phyloP scores from a whole-genome alignment of 2,113 vertebrate species.

The Alectura lathami region DNA sequence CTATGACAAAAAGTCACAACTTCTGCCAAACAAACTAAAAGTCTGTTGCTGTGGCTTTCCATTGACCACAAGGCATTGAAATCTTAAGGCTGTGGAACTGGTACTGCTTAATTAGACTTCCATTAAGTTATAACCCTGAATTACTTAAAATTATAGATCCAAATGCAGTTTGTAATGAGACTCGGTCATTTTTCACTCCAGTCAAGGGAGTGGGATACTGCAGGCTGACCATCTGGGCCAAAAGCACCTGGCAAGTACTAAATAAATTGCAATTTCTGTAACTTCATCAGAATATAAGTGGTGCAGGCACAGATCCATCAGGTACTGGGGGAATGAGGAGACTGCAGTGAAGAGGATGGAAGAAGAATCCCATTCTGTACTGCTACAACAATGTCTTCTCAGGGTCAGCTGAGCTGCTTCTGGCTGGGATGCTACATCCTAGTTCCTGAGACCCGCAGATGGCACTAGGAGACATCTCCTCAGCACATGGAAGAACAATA shows the following conservation, averaged over 20 bases:
- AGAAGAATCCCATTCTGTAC: neutral
- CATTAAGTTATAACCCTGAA: neutral
- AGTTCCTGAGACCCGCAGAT: neutral
- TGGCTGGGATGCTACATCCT: neutral
- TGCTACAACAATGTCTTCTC: neutral
- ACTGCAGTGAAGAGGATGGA: neutral
- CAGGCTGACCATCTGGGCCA: neutral
- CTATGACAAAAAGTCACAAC: neutral
- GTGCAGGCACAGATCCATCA: neutral
- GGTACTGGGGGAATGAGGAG: neutral
- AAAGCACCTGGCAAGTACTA: neutral
- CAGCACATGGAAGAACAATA: neutral
- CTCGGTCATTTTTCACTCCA: neutral
- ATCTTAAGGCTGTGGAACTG: neutral
- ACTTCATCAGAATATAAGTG: neutral
- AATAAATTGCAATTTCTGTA: neutral
- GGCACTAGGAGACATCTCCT: neutral
- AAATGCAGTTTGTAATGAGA: neutral
- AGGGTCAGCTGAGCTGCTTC: neutral
- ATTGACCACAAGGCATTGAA: neutral
- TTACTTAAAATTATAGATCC: neutral
- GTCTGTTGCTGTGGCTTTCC: neutral
- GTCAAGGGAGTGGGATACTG: neutral
- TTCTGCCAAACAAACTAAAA: neutral
- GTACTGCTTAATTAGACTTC: neutral